Evolutionary conservation across 1,140 invertebrate species (phyloP), one percentile per base, ranked within the genome.

Genomic region (Cydia strobilella): DNA sequence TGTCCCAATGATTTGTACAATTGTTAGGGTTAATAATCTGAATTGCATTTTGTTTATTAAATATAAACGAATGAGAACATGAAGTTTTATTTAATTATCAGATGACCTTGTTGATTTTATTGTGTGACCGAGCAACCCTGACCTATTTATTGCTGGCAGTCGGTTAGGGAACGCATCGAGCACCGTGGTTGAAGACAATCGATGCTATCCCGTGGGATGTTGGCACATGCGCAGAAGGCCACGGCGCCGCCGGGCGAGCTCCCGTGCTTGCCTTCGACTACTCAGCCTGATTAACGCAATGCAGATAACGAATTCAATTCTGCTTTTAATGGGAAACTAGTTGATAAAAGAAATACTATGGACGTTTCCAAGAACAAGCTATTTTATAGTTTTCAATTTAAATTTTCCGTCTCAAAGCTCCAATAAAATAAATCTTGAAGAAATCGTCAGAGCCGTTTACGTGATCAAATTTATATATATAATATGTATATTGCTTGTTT

Each of bases 41-140:
- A 91, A 92, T 90, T 91, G 91, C 89, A 93, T 85, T 91, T 92
- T 92, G 87, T 90, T 91, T 91, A 92, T 91, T 91, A 91, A 92
- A 93, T 91, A 93, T 93, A 91, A 93, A 93, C 86, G 86, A 92
- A 91, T 89, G 86, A 91, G 90, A 87, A 80, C 71, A 7, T 18
- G 74, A 75, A 82, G 81, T 86, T 86, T 92, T 81, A 88, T 89
- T 92, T 85, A 5, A 35, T 39, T 20, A 66, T 59, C 15, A 18
- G 27, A 23, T 15, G 73, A 75, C 76, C 5, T 20, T n/a, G n/a
- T 69, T 27, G 18, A 27, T 71, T 62, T 62, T 27, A 31, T 74
- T 27, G 31, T 63, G 23, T 31, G 59, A 63, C 20, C 63, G 75
- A 76, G 75, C 74, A 82, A 82, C 83, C 86, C 77, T 89, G 89